Evolutionary conservation across 2,888 invertebrate species (phyloP).

Genomic region (Stegophylla sp.): DNA sequence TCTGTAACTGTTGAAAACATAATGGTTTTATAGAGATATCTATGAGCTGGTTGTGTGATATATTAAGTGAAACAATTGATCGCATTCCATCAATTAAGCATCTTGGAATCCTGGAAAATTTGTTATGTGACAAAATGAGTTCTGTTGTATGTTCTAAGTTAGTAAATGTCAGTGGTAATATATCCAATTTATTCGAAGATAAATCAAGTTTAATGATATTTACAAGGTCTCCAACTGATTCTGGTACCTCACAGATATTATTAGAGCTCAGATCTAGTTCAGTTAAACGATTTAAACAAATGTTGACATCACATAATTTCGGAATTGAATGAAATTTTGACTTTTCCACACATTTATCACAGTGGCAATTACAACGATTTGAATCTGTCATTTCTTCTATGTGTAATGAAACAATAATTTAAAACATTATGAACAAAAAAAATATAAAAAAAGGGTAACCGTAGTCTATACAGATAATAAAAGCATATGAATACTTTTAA

Average conservation of each 20-base stretch:
- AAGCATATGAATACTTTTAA: too few species aligned
- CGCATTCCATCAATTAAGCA: slow-evolving; percentile 31
- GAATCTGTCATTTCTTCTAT: not conserved
- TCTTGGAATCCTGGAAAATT: not conserved
- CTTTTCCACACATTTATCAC: slow-evolving; percentile 13
- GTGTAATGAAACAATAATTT: too few species aligned
- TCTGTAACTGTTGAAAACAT: slow-evolving; percentile 7
- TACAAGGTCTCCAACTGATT: not conserved
- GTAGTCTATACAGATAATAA: too few species aligned
- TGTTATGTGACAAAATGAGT: slow-evolving; percentile 23
- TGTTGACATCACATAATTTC: not conserved
- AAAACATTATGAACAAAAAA: too few species aligned
- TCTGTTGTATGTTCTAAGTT: slow-evolving; percentile 8
- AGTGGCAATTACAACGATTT: not conserved
- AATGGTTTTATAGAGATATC: slow-evolving; percentile 16
- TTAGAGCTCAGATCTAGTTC: slow-evolving; percentile 14
- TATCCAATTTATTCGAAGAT: slow-evolving; percentile 16
- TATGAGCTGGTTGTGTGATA: slow-evolving; percentile 21
- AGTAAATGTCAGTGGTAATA: not conserved
- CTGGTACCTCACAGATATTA: not conserved
- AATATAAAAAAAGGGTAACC: too few species aligned
- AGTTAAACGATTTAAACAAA: not conserved
- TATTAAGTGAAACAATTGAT: not conserved
- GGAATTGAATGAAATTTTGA: not conserved
- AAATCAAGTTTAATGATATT: slow-evolving; percentile 19